Evolutionary conservation across 2,113 vertebrate species (phyloP).

Genomic region (Phycodurus eques): DNA sequence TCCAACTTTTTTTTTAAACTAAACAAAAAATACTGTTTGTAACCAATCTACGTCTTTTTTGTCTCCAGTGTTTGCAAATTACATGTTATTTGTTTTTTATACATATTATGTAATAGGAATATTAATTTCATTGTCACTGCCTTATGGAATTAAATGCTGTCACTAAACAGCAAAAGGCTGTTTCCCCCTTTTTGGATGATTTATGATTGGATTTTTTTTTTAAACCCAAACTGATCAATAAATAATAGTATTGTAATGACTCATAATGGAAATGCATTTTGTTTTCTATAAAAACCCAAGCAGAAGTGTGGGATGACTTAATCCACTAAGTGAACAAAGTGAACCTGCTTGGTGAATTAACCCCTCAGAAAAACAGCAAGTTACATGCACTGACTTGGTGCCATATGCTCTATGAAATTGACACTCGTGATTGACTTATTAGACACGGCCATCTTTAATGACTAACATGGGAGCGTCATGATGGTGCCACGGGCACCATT

Average conservation of each 20-base stretch:
- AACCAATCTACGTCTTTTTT: too few relatives aligned
- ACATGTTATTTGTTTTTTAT: too few relatives aligned
- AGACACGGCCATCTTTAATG: constrained; percentile 42
- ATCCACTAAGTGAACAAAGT: constrained; percentile 52
- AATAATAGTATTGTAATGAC: not conserved
- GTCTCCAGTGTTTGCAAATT: too few relatives aligned
- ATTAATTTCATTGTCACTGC: too few relatives aligned
- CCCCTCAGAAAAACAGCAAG: constrained; percentile 43
- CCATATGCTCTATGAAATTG: constrained; percentile 53
- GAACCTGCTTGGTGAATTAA: constrained; percentile 20
- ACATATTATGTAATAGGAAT: too few relatives aligned
- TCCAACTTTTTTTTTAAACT: too few relatives aligned
- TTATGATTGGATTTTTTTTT: not conserved
- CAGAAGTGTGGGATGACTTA: constrained; percentile 21
- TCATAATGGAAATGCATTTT: not conserved
- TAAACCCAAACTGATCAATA: not conserved
- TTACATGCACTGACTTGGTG: constrained; percentile 39
- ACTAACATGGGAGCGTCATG: constrained; percentile 31
- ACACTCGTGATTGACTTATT: constrained; percentile 51
- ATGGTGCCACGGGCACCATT: constrained; percentile 27
- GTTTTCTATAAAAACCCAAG: not conserved
- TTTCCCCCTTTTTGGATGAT: not conserved
- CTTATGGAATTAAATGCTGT: not conserved
- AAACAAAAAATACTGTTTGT: too few relatives aligned
- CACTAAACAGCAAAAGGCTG: not conserved